Base-by-base conservation (phyloP, 2,888 invertebrate genomes). In the Sceliomorpha sp. region DNA sequence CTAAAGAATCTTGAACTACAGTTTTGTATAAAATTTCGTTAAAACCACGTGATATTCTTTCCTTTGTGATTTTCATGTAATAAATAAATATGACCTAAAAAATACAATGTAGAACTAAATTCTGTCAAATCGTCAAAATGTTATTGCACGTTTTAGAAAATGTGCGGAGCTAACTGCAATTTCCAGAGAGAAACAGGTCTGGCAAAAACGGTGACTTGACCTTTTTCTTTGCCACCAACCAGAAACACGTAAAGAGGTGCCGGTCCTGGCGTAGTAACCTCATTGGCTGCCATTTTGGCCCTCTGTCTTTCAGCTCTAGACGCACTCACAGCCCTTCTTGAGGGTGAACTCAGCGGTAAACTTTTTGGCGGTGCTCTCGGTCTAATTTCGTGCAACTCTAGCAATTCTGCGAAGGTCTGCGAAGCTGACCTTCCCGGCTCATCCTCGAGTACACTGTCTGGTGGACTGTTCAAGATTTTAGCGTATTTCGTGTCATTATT, bases 111-210 rank as follows among this genome's bases (percentile, higher is more conserved):
- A 9, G 8, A 29, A 9, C 15, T 13, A n/a, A 47, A 15, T 6
- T 9, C 10, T 9, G 29, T 2, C 9, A n/a, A 12, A 10, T 17
- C 42, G 40, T 32, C 7, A 14, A 3, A 24, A 37, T 17, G 26
- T 31, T 20, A 48, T 36, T 17, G 20, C 17, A 26, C 20, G n/a
- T 47, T 68, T 82, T 82, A 88, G 55, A 88, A 88, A 58, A 88
- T 88, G 72, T 88, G 86, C 14, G 88, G 87, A 1, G 88, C 88
- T 55, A 94, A 86, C 75, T 94, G 91, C 70, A 94, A 90, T 76
- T 93, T 93, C 95, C 95, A 95, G 81, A 95, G 91, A 7, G 95
- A 94, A 27, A 95, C 91, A 6, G 95, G 95, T 77, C 93, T 90
- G 80, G 93, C 93, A 78, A 95, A 93, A 55, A 93, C 91, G 9